A percentile compares a stretch with the other conserved stretches of the same genome.
Conservation (phyloP, 2,888 invertebrate genomes). For the Magallana nippona region DNA sequence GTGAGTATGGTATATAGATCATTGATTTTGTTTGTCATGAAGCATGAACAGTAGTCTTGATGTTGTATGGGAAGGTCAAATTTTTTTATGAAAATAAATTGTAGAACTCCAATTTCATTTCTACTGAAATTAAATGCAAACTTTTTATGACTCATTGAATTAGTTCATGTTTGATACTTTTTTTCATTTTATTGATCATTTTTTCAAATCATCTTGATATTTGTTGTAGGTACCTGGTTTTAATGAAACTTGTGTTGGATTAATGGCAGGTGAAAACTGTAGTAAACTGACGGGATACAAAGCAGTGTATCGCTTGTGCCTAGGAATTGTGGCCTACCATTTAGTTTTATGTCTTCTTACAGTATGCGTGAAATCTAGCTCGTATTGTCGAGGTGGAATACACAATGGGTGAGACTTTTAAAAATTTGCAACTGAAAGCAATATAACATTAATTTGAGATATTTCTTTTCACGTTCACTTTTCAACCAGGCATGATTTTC, state of each 20-base stretch:
- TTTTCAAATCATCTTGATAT: neutral
- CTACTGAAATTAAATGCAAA: too few relatives aligned
- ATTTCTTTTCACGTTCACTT: too few relatives aligned
- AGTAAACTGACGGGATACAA: slow-evolving; percentile 79
- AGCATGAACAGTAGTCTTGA: neutral
- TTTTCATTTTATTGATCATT: too few relatives aligned
- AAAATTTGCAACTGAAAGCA: neutral
- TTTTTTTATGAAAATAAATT: too few relatives aligned
- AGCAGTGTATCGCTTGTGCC: slow-evolving; percentile 80
- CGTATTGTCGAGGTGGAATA: slow-evolving; percentile 79
- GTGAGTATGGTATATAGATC: slow-evolving; percentile 57
- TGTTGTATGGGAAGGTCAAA: too few relatives aligned
- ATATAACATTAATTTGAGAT: too few relatives aligned
- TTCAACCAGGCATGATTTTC: too few relatives aligned
- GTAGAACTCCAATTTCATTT: too few relatives aligned
- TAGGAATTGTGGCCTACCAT: slow-evolving; percentile 79
- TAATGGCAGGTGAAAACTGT: slow-evolving; percentile 78
- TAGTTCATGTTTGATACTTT: too few relatives aligned
- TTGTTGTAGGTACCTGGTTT: slow-evolving; percentile 75
- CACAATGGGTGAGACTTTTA: slow-evolving; percentile 79
- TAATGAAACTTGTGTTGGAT: slow-evolving; percentile 77
- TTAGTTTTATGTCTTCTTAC: slow-evolving; percentile 77
- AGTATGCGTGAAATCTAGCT: slow-evolving; percentile 78
- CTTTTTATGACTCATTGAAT: neutral
- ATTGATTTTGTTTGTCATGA: neutral